Conservation (phyloP, 53 echinoderm and acorn worm genomes). For the Holothuria leucospilota region DNA sequence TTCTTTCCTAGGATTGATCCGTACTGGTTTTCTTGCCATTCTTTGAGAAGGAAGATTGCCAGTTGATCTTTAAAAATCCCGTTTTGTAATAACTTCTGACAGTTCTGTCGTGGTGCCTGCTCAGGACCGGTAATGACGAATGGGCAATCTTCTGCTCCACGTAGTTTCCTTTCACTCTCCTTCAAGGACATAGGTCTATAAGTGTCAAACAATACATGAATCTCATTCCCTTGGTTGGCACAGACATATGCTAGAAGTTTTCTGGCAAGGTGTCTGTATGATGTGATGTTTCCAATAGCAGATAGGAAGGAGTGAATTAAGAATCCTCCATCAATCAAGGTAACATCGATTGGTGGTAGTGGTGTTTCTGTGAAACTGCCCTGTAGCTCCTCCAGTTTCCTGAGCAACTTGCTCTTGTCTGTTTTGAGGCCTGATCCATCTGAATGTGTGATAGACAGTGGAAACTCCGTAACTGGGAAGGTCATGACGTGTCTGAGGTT, state of each 20-base stretch:
- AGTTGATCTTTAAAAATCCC: conserved; percentile 71
- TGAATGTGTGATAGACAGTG: too few relatives aligned
- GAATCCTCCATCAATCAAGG: too few relatives aligned
- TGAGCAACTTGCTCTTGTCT: too few relatives aligned
- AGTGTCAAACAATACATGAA: not conserved
- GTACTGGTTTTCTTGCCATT: conserved; percentile 61
- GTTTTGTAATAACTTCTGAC: conserved; percentile 63
- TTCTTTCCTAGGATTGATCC: conserved; percentile 57
- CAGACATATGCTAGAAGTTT: conserved; percentile 47
- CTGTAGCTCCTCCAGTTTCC: too few relatives aligned
- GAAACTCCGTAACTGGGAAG: too few relatives aligned
- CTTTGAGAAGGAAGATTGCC: conserved; percentile 62
- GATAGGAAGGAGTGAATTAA: conserved; percentile 38
- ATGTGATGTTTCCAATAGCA: conserved; percentile 66
- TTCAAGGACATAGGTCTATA: conserved; percentile 67
- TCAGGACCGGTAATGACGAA: conserved; percentile 72
- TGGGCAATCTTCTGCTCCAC: conserved; percentile 63
- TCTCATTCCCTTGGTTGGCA: conserved; percentile 7
- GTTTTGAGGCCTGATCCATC: too few relatives aligned
- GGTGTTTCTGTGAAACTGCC: too few relatives aligned
- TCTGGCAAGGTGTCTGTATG: conserved; percentile 64
- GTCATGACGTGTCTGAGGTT: too few relatives aligned
- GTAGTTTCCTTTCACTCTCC: conserved; percentile 70
- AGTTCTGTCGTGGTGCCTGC: conserved; percentile 65
- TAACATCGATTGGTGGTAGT: too few relatives aligned